phyloP scores from a whole-genome alignment of 2,113 vertebrate genomes.

The Tyto alba region DNA sequence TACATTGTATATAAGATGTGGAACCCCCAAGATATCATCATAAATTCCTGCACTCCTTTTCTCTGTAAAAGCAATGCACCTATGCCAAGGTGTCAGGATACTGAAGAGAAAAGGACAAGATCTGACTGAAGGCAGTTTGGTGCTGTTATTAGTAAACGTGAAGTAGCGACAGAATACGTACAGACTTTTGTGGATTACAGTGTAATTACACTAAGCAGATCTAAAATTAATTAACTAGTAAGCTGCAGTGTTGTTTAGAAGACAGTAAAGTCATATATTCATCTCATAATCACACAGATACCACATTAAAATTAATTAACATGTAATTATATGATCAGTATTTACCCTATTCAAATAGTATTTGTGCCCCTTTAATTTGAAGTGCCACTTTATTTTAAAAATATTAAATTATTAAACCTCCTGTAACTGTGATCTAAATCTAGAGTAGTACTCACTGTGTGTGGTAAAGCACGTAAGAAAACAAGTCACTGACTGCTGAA shows the following conservation, averaged over 20 bases:
- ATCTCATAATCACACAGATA: background rate
- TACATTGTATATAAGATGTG: background rate
- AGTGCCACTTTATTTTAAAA: constrained; percentile 29
- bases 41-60: background rate
- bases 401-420: constrained; percentile 38
- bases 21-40: background rate
- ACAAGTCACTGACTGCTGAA: background rate
- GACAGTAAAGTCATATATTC: background rate
- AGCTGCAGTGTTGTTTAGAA: constrained; percentile 13
- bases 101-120: background rate
- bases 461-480: background rate
- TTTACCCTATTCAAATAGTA: background rate
- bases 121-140: background rate
- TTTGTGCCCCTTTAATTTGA: constrained; percentile 32
- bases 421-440: constrained; percentile 12
- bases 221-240: constrained; percentile 45
- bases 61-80: background rate
- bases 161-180: background rate
- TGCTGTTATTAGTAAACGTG: background rate
- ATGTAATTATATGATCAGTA: constrained; percentile 16
- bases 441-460: background rate
- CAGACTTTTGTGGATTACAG: constrained; percentile 4
- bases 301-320: constrained; percentile 36
- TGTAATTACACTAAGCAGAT: constrained; percentile 43
- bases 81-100: background rate